A percentile compares a stretch with the other conserved stretches of the same genome.
These are phyloP conservation scores for Tryphoninae sp. DNA, from an alignment of 2,888 invertebrate species.

Conservation along the genomic window DNA sequence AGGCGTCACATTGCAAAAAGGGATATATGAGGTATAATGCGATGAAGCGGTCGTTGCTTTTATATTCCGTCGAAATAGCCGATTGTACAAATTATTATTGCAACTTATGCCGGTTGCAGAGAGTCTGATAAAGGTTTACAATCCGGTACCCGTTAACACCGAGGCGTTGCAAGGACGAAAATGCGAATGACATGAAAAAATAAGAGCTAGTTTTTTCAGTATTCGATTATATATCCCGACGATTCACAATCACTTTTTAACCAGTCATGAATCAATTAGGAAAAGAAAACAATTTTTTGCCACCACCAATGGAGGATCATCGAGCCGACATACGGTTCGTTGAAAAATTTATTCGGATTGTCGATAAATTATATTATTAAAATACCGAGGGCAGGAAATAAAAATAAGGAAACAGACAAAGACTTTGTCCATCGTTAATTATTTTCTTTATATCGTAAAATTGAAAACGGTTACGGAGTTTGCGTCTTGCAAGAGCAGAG, in stretches of 20 bases:
- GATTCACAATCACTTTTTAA: conserved; percentile 49
- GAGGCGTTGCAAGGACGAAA: neutral
- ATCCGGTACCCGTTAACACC: neutral
- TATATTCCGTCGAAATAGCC: conserved; percentile 43
- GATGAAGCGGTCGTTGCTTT: conserved; percentile 5
- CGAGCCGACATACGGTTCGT: conserved; percentile 33
- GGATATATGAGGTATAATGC: conserved; percentile 43
- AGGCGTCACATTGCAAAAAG: conserved; percentile 31
- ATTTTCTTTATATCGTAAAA: conserved; percentile 5
- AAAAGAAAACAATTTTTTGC: conserved; percentile 25
- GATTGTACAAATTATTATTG: conserved; percentile 55
- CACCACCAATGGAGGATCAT: conserved; percentile 47
- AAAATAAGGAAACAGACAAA: conserved; percentile 1
- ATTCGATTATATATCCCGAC: conserved; percentile 39
- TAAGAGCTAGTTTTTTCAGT: conserved; percentile 27
- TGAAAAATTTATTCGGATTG: conserved; percentile 55
- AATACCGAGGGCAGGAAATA: conserved; percentile 26
- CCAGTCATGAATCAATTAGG: conserved; percentile 53
- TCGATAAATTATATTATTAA: conserved; percentile 41
- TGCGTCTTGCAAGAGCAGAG: conserved; percentile 66
- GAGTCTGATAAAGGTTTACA: conserved; percentile 30
- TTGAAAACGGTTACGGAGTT: conserved; percentile 47
- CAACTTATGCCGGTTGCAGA: conserved; percentile 25
- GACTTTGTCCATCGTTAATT: neutral
- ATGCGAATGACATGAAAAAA: neutral